Evolutionary conservation across 2,113 vertebrate species (phyloP).

Genomic region (Globicephala melas): DNA sequence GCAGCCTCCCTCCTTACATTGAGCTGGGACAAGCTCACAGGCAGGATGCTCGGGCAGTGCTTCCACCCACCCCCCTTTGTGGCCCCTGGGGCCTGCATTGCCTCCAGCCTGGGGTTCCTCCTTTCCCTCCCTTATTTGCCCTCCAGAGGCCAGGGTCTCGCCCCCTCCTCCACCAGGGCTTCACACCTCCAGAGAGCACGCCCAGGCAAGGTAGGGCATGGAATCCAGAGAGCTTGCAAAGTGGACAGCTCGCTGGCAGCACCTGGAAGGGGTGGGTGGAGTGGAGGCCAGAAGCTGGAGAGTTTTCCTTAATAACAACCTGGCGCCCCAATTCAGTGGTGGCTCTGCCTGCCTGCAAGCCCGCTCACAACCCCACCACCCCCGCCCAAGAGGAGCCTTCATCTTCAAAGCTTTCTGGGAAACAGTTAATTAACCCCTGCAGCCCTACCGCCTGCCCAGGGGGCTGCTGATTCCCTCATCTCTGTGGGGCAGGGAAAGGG

Average conservation of each 20-base stretch:
- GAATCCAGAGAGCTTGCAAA: conserved; percentile 23
- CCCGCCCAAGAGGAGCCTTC: conserved; percentile 32
- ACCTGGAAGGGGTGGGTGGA: conserved; percentile 34
- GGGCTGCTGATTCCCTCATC: conserved; percentile 27
- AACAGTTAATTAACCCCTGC: conserved; percentile 72
- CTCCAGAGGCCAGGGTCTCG: background rate
- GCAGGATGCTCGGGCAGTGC: background rate
- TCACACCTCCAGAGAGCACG: background rate
- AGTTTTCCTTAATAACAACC: conserved; percentile 73
- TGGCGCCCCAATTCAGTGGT: conserved; percentile 52
- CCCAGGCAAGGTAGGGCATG: conserved; percentile 3
- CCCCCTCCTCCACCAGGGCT: background rate
- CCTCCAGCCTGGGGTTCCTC: background rate
- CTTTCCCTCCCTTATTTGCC: background rate
- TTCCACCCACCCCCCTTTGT: background rate
- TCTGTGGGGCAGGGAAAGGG: background rate
- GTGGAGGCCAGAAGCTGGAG: conserved; percentile 45
- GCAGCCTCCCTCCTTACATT: background rate
- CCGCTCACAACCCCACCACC: background rate
- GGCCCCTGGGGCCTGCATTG: background rate
- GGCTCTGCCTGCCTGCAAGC: conserved; percentile 40
- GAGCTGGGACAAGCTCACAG: background rate
- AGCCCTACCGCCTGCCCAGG: conserved; percentile 25
- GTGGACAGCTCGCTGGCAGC: conserved; percentile 21
- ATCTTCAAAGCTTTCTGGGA: conserved; percentile 74